Percentiles rank a stretch among this genome's conserved stretches.
Conservation (phyloP, 2,888 invertebrate species). For the Pterostichus niger region DNA sequence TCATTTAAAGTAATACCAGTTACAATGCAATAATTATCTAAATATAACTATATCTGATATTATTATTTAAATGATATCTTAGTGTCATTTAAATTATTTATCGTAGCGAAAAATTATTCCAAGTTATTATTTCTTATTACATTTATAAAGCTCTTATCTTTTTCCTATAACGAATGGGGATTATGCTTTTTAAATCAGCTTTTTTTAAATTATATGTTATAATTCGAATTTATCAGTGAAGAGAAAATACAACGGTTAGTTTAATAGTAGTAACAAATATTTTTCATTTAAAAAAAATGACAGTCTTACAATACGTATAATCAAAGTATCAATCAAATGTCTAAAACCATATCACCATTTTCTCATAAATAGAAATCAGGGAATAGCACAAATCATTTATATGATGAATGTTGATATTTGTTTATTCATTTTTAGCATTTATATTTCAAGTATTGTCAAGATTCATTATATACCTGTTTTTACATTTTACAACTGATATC, state of each 20-base stretch:
- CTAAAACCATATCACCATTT: constrained; percentile 33
- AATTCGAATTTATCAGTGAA: neutral
- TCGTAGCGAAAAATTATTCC: constrained; percentile 24
- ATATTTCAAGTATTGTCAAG: constrained; percentile 22
- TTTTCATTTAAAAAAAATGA: constrained; percentile 1
- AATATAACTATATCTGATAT: constrained; percentile 28
- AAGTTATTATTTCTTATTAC: constrained; percentile 31
- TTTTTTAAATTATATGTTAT: neutral
- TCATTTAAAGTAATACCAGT: constrained; percentile 37
- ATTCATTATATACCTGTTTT: constrained; percentile 1
- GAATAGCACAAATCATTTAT: constrained; percentile 46
- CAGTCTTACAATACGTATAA: constrained; percentile 1
- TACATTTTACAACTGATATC: neutral
- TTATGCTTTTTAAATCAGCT: constrained; percentile 13
- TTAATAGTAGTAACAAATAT: constrained; percentile 31
- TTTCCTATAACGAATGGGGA: constrained; percentile 16
- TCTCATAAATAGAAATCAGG: constrained; percentile 44
- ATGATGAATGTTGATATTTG: neutral
- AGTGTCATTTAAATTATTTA: constrained; percentile 17
- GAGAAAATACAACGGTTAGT: neutral
- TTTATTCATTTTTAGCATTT: constrained; percentile 8
- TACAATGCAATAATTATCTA: constrained; percentile 26
- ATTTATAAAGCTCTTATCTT: constrained; percentile 18
- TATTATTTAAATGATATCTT: constrained; percentile 39
- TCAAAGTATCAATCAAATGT: constrained; percentile 35